Evolutionary conservation across 2,797 vertebrate genomes (phyloP).

Genomic region (Molossus molossus): DNA sequence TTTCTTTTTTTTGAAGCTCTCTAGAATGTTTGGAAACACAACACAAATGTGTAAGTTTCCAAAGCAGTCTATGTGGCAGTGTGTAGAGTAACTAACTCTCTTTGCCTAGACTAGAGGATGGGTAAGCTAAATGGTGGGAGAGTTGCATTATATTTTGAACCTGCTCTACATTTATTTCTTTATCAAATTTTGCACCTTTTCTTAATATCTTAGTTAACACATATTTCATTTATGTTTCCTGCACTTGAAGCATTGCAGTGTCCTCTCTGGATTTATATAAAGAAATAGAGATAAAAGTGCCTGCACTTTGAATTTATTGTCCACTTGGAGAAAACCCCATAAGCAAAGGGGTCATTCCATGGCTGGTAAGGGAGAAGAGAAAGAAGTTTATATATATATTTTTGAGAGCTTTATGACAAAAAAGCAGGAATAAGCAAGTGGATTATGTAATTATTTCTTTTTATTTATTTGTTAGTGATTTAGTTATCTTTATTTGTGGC

Average conservation of each 20-base stretch:
- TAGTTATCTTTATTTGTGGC: neutral
- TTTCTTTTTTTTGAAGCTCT: slow-evolving; percentile 5
- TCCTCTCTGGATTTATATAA: neutral
- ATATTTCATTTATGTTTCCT: slow-evolving; percentile 41
- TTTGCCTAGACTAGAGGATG: slow-evolving; percentile 10
- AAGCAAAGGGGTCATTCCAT: neutral
- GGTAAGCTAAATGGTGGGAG: neutral
- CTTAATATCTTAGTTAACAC: neutral
- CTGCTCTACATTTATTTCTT: neutral
- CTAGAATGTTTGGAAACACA: slow-evolving; percentile 55
- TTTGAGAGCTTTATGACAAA: neutral
- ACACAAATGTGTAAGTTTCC: slow-evolving; percentile 60
- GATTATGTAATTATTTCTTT: neutral
- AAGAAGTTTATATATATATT: neutral
- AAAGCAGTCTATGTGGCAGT: neutral
- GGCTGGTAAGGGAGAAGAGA: neutral
- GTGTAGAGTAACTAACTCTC: neutral
- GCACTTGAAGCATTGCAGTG: neutral
- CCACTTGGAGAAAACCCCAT: neutral
- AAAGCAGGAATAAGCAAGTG: neutral
- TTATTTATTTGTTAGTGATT: neutral
- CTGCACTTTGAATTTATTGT: neutral
- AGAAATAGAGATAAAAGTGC: neutral
- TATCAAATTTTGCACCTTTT: slow-evolving; percentile 11
- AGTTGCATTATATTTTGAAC: slow-evolving; percentile 3